These are phyloP conservation scores for Mesocentrotus franciscanus DNA, from an alignment of 53 echinoderm and acorn worm species.

Conservation along the genomic window DNA sequence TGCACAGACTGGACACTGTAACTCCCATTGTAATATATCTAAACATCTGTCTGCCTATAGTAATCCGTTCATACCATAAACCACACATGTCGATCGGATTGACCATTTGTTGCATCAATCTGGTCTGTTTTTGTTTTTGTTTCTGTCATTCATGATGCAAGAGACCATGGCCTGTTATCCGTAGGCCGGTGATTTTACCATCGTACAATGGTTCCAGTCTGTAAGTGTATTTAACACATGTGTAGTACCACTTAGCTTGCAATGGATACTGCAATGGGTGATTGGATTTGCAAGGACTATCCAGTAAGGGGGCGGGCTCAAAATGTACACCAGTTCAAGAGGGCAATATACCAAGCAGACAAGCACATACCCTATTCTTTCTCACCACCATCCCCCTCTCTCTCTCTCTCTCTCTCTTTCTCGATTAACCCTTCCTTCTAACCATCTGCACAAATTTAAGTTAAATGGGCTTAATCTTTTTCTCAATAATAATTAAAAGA, in stretches of 20 bases:
- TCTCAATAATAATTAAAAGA: no score
- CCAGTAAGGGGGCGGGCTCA: not conserved
- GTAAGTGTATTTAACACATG: not conserved
- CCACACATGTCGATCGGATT: not conserved
- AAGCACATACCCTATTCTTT: not conserved
- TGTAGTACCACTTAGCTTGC: not conserved
- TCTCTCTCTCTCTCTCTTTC: no score
- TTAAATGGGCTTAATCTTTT: no score
- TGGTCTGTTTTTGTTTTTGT: slow-evolving; percentile 1
- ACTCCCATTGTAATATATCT: not conserved
- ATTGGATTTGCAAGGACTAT: not conserved
- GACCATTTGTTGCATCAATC: slow-evolving; percentile 22
- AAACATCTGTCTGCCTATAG: not conserved
- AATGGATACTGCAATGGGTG: not conserved
- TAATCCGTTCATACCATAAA: not conserved
- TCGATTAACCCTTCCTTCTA: no score
- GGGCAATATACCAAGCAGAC: not conserved
- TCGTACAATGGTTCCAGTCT: not conserved
- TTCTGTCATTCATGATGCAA: not conserved
- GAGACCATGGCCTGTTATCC: not conserved
- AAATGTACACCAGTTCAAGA: not conserved
- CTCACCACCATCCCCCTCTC: not conserved
- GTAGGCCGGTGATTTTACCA: not conserved
- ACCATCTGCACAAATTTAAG: no score
- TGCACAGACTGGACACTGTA: not conserved